phyloP scores from a whole-genome alignment of 2,888 invertebrate species.

The Archips crataeganus region DNA sequence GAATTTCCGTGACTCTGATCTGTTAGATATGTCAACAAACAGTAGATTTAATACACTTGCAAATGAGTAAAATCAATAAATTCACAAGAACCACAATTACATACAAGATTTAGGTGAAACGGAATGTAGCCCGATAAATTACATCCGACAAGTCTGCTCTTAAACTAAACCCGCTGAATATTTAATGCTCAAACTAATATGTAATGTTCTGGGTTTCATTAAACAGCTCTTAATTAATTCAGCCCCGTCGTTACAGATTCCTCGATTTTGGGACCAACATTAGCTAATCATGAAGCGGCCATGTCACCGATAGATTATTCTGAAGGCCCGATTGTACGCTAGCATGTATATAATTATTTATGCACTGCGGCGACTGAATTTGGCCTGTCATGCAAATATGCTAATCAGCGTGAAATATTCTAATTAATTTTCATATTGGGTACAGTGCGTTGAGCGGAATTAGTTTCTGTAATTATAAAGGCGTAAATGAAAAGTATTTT shows the following conservation, averaged over 20 bases:
- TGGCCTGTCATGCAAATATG: constrained; percentile 21
- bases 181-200: constrained; percentile 7
- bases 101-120: not conserved
- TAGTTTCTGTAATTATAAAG: not conserved
- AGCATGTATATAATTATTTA: not conserved
- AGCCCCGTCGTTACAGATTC: not conserved
- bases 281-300: constrained; percentile 19
- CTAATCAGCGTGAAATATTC: constrained; percentile 21
- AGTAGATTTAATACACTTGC: not conserved
- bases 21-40: not conserved
- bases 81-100: not conserved
- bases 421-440: constrained; percentile 13
- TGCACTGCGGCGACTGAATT: constrained; percentile 21
- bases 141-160: not conserved
- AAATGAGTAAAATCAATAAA: not conserved
- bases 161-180: constrained; percentile 9
- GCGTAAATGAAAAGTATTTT: not conserved
- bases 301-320: constrained; percentile 15
- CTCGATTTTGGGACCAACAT: not conserved
- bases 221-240: constrained; percentile 14
- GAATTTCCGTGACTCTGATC: not conserved
- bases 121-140: not conserved
- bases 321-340: constrained; percentile 7
- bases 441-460: not conserved
- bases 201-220: constrained; percentile 23